Percentiles rank a stretch among this genome's conserved stretches.
phyloP scores from a whole-genome alignment of 1,140 invertebrate species.

The Drosophila kanapiae region DNA sequence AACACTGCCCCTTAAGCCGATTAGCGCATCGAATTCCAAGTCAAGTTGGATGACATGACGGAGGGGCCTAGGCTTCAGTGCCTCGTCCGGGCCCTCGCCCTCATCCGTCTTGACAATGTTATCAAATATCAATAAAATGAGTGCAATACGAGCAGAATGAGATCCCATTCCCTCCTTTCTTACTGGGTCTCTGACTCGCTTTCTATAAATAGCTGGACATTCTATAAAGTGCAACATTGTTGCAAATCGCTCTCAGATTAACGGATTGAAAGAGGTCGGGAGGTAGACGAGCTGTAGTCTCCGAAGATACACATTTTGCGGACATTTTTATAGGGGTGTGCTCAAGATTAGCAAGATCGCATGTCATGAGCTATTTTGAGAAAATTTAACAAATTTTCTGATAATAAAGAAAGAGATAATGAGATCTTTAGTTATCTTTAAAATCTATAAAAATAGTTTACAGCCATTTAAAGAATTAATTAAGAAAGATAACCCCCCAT shows the following conservation, averaged over 20 bases:
- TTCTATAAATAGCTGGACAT: slow-evolving; percentile 59
- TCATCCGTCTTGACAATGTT: slow-evolving; percentile 62
- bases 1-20: slow-evolving; percentile 53
- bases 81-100: too few species aligned
- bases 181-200: slow-evolving; percentile 8
- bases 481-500: background rate
- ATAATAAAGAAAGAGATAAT: too few species aligned
- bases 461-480: too few species aligned
- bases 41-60: slow-evolving; percentile 42
- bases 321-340: slow-evolving; percentile 8
- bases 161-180: slow-evolving; percentile 11
- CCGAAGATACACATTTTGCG: background rate
- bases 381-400: background rate
- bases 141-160: slow-evolving; percentile 35
- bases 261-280: slow-evolving; percentile 34
- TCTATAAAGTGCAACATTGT: slow-evolving; percentile 60
- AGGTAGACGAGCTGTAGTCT: background rate
- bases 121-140: slow-evolving; percentile 78
- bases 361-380: background rate
- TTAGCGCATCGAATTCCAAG: slow-evolving; percentile 58
- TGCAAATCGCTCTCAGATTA: slow-evolving; percentile 67
- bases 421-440: too few species aligned
- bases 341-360: background rate
- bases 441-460: too few species aligned
- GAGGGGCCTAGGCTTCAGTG: slow-evolving; percentile 22